phyloP scores from a whole-genome alignment of 2,888 invertebrate species.

The Eupithecia subumbrata region DNA sequence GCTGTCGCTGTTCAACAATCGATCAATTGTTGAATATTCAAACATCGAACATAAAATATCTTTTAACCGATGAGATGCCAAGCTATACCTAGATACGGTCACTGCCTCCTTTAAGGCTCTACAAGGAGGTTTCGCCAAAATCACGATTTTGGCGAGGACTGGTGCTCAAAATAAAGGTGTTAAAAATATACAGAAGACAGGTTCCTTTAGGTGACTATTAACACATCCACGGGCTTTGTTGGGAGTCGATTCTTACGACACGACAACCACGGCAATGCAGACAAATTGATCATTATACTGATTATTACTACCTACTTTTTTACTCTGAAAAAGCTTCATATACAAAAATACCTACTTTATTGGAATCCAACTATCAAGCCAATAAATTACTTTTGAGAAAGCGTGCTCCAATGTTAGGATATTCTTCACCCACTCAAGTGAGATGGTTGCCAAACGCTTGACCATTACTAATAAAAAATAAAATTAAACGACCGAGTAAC shows the following conservation, averaged over 20 bases:
- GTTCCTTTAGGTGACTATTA: too few species aligned
- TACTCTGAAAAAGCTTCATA: not conserved
- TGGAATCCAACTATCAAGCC: not conserved
- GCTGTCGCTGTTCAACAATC: not conserved
- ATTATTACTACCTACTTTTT: too few species aligned
- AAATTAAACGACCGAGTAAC: not conserved
- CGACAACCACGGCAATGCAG: too few species aligned
- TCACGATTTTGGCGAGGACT: too few species aligned
- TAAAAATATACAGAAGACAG: too few species aligned
- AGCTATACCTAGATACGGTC: too few species aligned
- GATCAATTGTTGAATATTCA: not conserved
- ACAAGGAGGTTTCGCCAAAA: too few species aligned
- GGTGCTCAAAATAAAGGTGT: too few species aligned
- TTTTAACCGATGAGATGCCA: not conserved
- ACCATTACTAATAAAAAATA: not conserved
- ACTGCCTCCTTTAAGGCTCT: too few species aligned
- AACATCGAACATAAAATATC: not conserved
- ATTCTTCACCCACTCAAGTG: not conserved
- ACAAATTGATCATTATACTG: too few species aligned
- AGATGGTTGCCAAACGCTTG: not conserved
- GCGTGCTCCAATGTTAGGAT: not conserved
- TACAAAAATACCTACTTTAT: not conserved
- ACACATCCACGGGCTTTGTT: too few species aligned
- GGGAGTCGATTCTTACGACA: too few species aligned
- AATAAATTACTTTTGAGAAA: not conserved